phyloP scores from a whole-genome alignment of 2,888 invertebrate genomes.

The Magallana nippona region DNA sequence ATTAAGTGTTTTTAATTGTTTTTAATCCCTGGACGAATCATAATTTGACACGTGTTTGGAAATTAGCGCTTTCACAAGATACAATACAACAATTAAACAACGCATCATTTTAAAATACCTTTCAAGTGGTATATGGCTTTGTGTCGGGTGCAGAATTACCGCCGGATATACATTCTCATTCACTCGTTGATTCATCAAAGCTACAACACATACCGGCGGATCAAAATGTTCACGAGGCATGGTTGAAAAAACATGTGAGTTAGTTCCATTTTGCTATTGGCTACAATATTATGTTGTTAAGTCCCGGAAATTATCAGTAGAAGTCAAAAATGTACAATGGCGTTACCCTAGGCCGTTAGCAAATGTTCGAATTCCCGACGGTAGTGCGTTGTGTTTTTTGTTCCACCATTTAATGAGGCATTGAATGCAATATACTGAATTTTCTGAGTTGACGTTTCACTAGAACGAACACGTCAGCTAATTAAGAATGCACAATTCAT shows the following conservation, averaged over 20 bases:
- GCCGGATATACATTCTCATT: background rate
- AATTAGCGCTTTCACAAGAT: background rate
- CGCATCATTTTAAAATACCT: background rate
- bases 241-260: background rate
- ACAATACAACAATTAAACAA: background rate
- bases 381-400: background rate
- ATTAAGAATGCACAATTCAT: background rate
- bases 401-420: background rate
- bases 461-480: background rate
- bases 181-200: conserved; percentile 17
- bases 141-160: background rate
- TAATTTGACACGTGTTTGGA: background rate
- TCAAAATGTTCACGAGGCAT: conserved; percentile 29
- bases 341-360: background rate
- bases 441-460: background rate
- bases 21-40: background rate
- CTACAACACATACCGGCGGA: background rate
- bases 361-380: background rate
- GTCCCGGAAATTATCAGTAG: conserved; percentile 30
- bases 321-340: background rate
- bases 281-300: background rate
- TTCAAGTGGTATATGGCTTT: conserved; percentile 1
- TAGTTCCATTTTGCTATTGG: background rate
- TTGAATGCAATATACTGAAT: background rate
- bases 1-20: background rate